Percentiles rank a stretch among this genome's conserved stretches.
Conservation (phyloP, 2,113 vertebrate genomes). For the Pelobates fuscus region DNA sequence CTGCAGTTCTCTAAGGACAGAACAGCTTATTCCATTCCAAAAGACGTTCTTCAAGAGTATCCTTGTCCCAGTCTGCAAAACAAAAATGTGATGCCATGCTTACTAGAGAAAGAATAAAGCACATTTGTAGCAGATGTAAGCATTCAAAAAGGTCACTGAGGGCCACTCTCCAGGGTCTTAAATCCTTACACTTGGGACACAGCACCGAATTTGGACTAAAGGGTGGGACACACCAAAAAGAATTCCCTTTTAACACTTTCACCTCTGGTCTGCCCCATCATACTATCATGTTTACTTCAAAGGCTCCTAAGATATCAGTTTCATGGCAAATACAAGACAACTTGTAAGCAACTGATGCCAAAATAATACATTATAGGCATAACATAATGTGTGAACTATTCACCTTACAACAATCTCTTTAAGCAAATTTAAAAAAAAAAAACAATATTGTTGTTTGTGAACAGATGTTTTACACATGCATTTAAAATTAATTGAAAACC, state of each 20-base stretch:
- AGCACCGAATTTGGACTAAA: constrained; percentile 15
- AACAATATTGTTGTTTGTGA: too few relatives aligned
- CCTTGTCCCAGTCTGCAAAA: constrained; percentile 10
- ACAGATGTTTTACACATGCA: too few relatives aligned
- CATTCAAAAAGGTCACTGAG: constrained; percentile 40
- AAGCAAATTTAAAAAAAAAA: too few relatives aligned
- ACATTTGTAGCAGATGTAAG: constrained; percentile 33
- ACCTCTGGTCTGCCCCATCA: background rate
- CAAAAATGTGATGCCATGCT: constrained; percentile 11
- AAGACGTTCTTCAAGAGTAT: background rate
- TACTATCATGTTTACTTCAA: background rate
- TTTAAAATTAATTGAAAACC: too few relatives aligned
- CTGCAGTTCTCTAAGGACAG: too few relatives aligned
- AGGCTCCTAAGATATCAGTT: background rate
- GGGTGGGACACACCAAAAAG: constrained; percentile 9
- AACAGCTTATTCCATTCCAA: background rate
- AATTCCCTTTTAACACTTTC: constrained; percentile 1
- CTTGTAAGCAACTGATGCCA: background rate
- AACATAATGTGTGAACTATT: too few relatives aligned
- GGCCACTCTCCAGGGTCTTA: constrained; percentile 13
- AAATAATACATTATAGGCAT: too few relatives aligned
- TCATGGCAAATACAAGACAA: background rate
- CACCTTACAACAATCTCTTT: too few relatives aligned
- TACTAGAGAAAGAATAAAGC: constrained; percentile 15
- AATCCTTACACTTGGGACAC: constrained; percentile 2